phyloP scores from a whole-genome alignment of 2,888 invertebrate genomes.

The Drosophila subquinaria region DNA sequence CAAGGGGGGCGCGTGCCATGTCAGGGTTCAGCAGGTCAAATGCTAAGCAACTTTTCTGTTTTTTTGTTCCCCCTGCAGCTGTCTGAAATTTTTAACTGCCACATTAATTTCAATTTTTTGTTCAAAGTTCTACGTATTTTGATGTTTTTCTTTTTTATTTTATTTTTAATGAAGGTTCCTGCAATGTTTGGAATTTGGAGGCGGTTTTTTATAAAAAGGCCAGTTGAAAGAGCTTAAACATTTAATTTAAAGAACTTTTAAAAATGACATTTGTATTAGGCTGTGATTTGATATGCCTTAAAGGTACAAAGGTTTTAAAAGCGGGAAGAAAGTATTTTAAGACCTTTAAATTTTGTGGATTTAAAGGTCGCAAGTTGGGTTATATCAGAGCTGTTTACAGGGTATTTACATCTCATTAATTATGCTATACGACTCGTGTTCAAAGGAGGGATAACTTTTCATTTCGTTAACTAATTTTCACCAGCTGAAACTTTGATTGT shows the following conservation, averaged over 20 bases:
- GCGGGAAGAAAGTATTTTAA: neutral
- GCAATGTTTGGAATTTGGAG: constrained; percentile 19
- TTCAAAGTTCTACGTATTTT: constrained; percentile 12
- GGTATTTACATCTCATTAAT: constrained; percentile 7
- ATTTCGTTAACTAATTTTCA: constrained; percentile 4
- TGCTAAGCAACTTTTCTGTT: constrained; percentile 21
- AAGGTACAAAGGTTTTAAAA: neutral
- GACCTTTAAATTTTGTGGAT: neutral
- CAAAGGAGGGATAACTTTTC: constrained; percentile 23
- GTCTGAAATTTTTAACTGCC: constrained; percentile 38
- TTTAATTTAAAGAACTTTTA: constrained; percentile 16
- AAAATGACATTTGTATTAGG: constrained; percentile 7
- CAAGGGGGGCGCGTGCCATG: constrained; percentile 31
- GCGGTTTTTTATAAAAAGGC: neutral
- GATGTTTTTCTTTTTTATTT: constrained; percentile 1
- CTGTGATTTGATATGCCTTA: neutral
- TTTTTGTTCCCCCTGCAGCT: constrained; percentile 15
- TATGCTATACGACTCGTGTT: constrained; percentile 13
- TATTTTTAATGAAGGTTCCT: constrained; percentile 25
- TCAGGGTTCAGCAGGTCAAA: constrained; percentile 59
- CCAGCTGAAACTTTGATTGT: constrained; percentile 9
- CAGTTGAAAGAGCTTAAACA: constrained; percentile 9
- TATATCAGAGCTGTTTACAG: neutral
- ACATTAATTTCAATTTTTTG: constrained; percentile 55
- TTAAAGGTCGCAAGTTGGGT: neutral